These are phyloP conservation scores for Charanyca ferruginea DNA, from an alignment of 2,888 invertebrate species.

Conservation along the genomic window DNA sequence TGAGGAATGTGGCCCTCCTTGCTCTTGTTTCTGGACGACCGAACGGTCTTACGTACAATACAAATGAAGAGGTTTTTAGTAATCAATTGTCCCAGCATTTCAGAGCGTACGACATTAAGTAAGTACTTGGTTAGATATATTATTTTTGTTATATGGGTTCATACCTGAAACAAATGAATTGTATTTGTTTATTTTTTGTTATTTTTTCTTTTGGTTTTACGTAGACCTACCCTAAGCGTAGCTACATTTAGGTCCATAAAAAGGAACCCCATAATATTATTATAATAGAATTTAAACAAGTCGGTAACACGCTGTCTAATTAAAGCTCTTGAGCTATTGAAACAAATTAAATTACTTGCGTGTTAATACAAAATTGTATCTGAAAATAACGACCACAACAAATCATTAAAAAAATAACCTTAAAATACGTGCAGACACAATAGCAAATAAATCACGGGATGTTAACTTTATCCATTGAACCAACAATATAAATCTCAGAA, in stretches of 20 bases:
- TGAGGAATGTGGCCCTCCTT: slow-evolving; percentile 84
- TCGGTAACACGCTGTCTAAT: not conserved
- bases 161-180: no score
- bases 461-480: slow-evolving; percentile 66
- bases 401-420: slow-evolving; percentile 19
- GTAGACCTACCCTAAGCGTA: not conserved
- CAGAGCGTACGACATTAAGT: slow-evolving; percentile 11
- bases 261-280: not conserved
- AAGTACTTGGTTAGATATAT: not conserved
- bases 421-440: slow-evolving; percentile 47
- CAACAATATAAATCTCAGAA: slow-evolving; percentile 72
- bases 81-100: slow-evolving; percentile 58
- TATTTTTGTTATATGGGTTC: no score
- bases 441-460: slow-evolving; percentile 63
- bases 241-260: not conserved
- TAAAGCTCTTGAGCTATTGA: not conserved
- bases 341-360: not conserved
- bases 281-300: not conserved
- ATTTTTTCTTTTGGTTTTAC: slow-evolving; percentile 3
- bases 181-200: no score
- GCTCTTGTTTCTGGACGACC: slow-evolving; percentile 74
- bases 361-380: not conserved
- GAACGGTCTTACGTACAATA: slow-evolving; percentile 60
- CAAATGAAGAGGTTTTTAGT: slow-evolving; percentile 64
- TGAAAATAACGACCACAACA: not conserved